Base-by-base conservation (phyloP, 2,797 vertebrate species). In the Cheirogaleus major region DNA sequence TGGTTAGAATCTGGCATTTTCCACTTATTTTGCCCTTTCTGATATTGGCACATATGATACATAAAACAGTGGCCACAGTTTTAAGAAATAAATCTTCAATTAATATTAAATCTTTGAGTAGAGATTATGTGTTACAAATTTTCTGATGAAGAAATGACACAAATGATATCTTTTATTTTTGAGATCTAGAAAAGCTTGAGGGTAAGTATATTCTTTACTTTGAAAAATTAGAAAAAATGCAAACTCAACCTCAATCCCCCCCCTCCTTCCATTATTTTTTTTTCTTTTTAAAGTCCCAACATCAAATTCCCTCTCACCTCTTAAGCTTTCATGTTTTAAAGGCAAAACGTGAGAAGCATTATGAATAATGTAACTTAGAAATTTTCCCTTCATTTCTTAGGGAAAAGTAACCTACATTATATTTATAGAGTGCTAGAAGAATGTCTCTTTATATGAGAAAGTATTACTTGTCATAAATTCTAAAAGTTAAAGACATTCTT, bases 1-100 rank as follows among this genome's bases (percentile, higher is more conserved):
- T 97, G 92, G 23, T 55, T 96, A 78, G 25, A 48, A 93, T 57
- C 61, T 95, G 87, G 17, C 85, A 84, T 65, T 82, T 89, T 81
- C 67, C 14, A 50, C 25, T 91, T 55, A 73, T 27, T 96, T 97
- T 22, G 65, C 35, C 48, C 27, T 76, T 96, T 82, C 20, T 89
- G 50, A 85, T 70, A 85, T 22, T 41, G 43, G 63, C 55, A 89
- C 25, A 78, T 73, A 38, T 17, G 38, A 32, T 3, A 65, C 8
- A 4, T 11, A 69, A 91, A 59, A 72, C 5, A 45, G 9, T 67
- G 93, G 18, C 8, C n/a, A 30, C 10, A 55, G 7, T 12, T 93
- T 82, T 67, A 88, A 81, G 25, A 52, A 30, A 78, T 78, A 3
- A 48, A 61, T 88, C 67, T 91, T 78, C 18, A 80, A 48, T 69